Evolutionary conservation across 2,797 vertebrate species (phyloP), one percentile per base, ranked within the genome.

Genomic region (Darevskia mixta): DNA sequence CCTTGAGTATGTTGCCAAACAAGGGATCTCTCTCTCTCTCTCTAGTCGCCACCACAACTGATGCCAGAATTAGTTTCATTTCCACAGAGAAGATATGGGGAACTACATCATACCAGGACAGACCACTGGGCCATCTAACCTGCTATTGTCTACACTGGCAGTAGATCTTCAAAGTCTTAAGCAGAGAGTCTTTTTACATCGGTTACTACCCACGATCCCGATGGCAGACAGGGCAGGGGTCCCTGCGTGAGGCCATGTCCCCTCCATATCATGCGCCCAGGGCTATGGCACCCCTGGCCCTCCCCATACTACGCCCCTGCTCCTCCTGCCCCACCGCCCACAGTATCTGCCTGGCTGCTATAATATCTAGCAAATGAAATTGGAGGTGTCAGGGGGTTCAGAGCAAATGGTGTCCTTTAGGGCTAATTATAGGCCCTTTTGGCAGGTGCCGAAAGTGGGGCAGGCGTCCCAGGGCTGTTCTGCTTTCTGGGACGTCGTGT

Each of bases 391-490:
- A 83, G 90, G 92, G 91, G 86, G 49, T 55, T 55, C 91, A 93
- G 87, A 90, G 79, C 69, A 86, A 92, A 90, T 85, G 89, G 61
- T 93, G 87, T 93, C 90, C 92, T 95, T 94, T 92, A 78, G 27
- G 72, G 91, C 94, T 96, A 95, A 96, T 95, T 95, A 95, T 95
- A 95, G 93, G 82, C 86, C 13, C 92, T 92, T 94, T 87, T 85
- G 72, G 90, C 93, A 93, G 89, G 81, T 89, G 67, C 67, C 1
- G 73, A 95, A 96, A 96, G 92, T 96, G 93, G 96, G 94, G 91
- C 96, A 96, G 92, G 79, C 87, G 93, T 95, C 96, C 96, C 96
- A 94, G 85, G 73, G 95, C 94, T 95, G 91, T 93, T 92, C 91
- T 82, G 87, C 88, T 72, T 96, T 96, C 96, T 96, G 95, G 96